phyloP scores from a whole-genome alignment of 1,140 invertebrate species.

The Drosophila ironensis region DNA sequence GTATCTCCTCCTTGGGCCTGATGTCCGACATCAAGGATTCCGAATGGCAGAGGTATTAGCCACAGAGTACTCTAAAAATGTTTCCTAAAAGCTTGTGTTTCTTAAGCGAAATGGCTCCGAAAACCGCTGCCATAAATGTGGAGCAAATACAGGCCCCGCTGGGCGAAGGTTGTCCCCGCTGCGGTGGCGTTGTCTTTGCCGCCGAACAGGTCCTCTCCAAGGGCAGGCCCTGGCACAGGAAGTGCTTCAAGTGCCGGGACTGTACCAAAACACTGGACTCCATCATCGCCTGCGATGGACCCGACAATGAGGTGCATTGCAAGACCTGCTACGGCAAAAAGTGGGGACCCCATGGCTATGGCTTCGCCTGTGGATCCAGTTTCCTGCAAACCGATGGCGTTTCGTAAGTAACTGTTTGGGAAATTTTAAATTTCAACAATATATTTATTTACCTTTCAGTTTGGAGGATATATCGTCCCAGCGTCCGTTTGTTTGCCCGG shows the following conservation, averaged over 20 bases:
- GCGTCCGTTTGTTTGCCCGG: slow-evolving; percentile 90
- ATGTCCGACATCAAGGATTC: slow-evolving; percentile 87
- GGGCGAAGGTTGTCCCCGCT: slow-evolving; percentile 93
- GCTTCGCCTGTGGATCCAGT: slow-evolving; percentile 96
- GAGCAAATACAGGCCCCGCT: slow-evolving; percentile 89
- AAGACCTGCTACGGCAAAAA: slow-evolving; percentile 87
- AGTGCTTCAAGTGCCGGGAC: slow-evolving; percentile 98
- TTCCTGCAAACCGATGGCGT: slow-evolving; percentile 94
- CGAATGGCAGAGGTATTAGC: slow-evolving; percentile 84
- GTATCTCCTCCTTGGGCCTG: slow-evolving; percentile 88
- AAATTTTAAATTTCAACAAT: background rate
- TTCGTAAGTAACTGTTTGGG: slow-evolving; percentile 82
- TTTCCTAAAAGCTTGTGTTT: background rate
- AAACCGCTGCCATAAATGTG: slow-evolving; percentile 88
- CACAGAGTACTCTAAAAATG: background rate
- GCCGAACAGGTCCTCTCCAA: slow-evolving; percentile 95
- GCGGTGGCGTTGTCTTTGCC: slow-evolving; percentile 94
- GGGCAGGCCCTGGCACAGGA: slow-evolving; percentile 96
- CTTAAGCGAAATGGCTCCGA: slow-evolving; percentile 34
- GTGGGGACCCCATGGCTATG: slow-evolving; percentile 97
- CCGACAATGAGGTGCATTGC: slow-evolving; percentile 94
- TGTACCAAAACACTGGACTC: slow-evolving; percentile 96
- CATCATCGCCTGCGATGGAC: slow-evolving; percentile 95
- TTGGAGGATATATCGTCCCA: slow-evolving; percentile 56
- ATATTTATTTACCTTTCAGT: background rate